Base-by-base conservation (phyloP, 1,140 invertebrate species). In the Glossosoma conforme region DNA sequence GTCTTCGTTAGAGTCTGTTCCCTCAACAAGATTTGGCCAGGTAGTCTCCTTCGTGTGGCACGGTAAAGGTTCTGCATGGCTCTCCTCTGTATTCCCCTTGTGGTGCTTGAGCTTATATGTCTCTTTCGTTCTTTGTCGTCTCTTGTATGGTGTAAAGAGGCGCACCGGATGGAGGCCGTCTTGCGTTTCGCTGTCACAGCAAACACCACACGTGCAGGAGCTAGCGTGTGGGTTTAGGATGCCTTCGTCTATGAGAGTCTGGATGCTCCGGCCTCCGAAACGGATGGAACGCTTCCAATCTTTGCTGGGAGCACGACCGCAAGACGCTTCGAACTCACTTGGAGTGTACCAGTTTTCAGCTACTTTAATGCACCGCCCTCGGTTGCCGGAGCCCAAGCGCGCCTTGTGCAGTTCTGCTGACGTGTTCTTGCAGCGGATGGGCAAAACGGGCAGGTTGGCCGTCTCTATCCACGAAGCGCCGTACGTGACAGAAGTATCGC, bases 281-380 rank as follows among this genome's bases (percentile, higher is more conserved):
- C 89, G 80, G 58, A 97, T 94, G 62, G 91, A 95, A 45, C 91
- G 75, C 65, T 95, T 96, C 93, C 92, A 96, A 66, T 97, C 92
- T 73, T 95, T 96, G 61, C 91, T 95, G 1, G 90, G 93, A 0
- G 88, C 91, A 61, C 91, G 74, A 0, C 92, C 92, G 70, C 91
- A 93, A 1, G 89, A 64, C 1, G 87, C 84, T 74, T 96, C 92
- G 72, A 95, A 95, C 70, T 95, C 92, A 68, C 90, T 94, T 1
- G 93, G 92, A 10, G 92, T 95, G 56, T 87, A 91, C 93, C 93
- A 96, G 13, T 82, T 73, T 49, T 82, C 77, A n/a, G 81, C 85
- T 46, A 85, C 78, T 68, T 91, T 91, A 35, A 96, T 93, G 61
- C 93, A 95, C 48, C 88, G 80, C 1, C 93, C 93, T 49, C 91